Evolutionary conservation across 2,797 vertebrate species (phyloP).

Genomic region (Gephyroberyx darwinii): DNA sequence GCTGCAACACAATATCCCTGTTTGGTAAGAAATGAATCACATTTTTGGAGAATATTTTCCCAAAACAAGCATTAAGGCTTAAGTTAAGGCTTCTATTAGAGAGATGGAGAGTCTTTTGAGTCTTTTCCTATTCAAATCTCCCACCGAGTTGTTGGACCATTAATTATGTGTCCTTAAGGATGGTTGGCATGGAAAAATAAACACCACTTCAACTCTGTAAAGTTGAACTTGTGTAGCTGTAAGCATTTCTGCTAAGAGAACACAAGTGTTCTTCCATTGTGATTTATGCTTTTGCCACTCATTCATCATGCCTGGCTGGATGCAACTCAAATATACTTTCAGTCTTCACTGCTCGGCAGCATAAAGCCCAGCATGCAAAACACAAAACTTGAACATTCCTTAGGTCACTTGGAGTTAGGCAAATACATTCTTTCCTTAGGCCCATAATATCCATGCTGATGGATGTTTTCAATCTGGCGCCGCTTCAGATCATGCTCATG

Average conservation of each 20-base stretch:
- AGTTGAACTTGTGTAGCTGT: slow-evolving; percentile 25
- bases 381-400: slow-evolving; percentile 32
- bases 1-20: slow-evolving; percentile 40
- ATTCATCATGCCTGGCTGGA: slow-evolving; percentile 41
- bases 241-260: slow-evolving; percentile 42
- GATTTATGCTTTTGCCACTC: slow-evolving; percentile 49
- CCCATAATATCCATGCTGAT: slow-evolving; percentile 41
- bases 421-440: slow-evolving; percentile 37
- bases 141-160: slow-evolving; percentile 46
- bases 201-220: slow-evolving; percentile 30
- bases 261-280: slow-evolving; percentile 23
- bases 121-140: slow-evolving; percentile 31
- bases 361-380: slow-evolving; percentile 21
- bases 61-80: slow-evolving; percentile 13
- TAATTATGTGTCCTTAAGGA: slow-evolving; percentile 56
- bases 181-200: slow-evolving; percentile 43
- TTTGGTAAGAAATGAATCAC: slow-evolving; percentile 26
- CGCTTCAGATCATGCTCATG: slow-evolving; percentile 30
- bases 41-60: slow-evolving; percentile 18
- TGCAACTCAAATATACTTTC: slow-evolving; percentile 34
- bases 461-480: slow-evolving; percentile 58
- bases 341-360: slow-evolving; percentile 28
- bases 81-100: slow-evolving; percentile 11
- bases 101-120: slow-evolving; percentile 21
- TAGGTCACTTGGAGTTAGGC: slow-evolving; percentile 40